Conservation (phyloP, 1,140 invertebrate species). For the Oryctes rhinoceros region DNA sequence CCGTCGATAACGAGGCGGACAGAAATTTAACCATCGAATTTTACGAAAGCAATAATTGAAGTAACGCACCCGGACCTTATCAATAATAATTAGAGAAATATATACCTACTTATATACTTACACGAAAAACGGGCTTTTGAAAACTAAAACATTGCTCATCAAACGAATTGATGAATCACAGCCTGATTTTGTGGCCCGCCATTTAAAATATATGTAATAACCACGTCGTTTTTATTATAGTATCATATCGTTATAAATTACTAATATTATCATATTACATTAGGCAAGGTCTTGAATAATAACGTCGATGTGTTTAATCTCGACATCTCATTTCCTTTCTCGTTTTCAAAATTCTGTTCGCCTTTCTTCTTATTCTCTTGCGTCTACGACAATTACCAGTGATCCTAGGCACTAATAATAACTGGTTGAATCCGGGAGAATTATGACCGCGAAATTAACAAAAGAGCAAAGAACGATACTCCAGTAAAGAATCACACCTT, state of each 20-base stretch:
- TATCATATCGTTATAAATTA: constrained; percentile 28
- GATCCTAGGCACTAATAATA: constrained; percentile 60
- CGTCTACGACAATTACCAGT: constrained; percentile 50
- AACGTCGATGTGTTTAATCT: constrained; percentile 3
- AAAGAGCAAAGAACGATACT: not conserved
- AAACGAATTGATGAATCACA: constrained; percentile 60
- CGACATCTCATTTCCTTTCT: constrained; percentile 20
- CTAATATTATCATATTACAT: constrained; percentile 26
- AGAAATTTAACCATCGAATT: not conserved
- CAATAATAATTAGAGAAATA: constrained; percentile 43
- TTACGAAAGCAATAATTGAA: constrained; percentile 48
- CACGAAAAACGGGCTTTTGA: constrained; percentile 56
- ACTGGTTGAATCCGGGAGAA: constrained; percentile 57
- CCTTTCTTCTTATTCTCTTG: constrained; percentile 36
- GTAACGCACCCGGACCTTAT: constrained; percentile 46
- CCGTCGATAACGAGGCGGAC: no score
- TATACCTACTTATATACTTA: constrained; percentile 33
- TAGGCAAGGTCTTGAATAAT: constrained; percentile 29
- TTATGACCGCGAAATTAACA: constrained; percentile 5
- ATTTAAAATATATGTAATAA: constrained; percentile 43
- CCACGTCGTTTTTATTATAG: constrained; percentile 25
- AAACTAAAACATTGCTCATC: constrained; percentile 60
- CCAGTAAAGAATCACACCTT: not conserved
- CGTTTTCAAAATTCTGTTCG: constrained; percentile 14
- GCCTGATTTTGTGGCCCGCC: constrained; percentile 60